Evolutionary conservation across 2,888 invertebrate species (phyloP), one percentile per base, ranked within the genome.

Genomic region (Drosophila emarginata): DNA sequence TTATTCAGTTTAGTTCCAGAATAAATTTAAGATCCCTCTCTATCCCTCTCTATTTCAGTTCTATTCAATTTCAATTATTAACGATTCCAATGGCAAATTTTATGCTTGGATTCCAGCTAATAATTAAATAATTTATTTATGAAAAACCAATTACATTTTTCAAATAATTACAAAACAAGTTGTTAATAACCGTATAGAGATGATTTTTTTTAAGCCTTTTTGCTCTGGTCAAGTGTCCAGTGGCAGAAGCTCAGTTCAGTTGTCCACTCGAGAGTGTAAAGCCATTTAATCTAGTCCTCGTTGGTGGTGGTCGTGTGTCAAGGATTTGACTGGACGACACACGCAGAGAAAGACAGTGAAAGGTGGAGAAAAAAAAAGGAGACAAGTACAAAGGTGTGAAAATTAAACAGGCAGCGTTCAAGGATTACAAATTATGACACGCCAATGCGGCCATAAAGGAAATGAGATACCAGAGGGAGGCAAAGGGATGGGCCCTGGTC

Each of bases 351-450:
- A 45, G 3, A 11, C 15, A 9, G 15, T 7, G 7, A 40, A 15
- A 15, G 6, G 39, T 4, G 39, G 14, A 15, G 18, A 18, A 12
- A 9, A 21, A 9, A 21, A 21, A n/a, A 32, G 11, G 45, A 59
- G 64, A 57, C 67, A 64, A 60, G 67, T 54, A 72, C 45, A 87
- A 89, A 89, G 90, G 90, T 90, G 90, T 88, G 89, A 89, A 90
- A 87, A 87, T 88, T 87, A 88, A 87, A 88, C 87, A 82, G 78
- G 70, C 76, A 71, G 71, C 80, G 81, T 70, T 79, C 85, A 74
- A 86, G 90, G 90, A 89, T 90, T 90, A 90, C 80, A 80, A 89
- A 89, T 90, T 89, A 87, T 89, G 88, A 89, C 90, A 84, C 89
- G 78, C 73, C 77, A 74, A 72, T 78, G 76, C 58, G 36, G 73